phyloP scores from a whole-genome alignment of 37 sponge, comb jelly and placozoan genomes.

The Oscarella lobularis region DNA sequence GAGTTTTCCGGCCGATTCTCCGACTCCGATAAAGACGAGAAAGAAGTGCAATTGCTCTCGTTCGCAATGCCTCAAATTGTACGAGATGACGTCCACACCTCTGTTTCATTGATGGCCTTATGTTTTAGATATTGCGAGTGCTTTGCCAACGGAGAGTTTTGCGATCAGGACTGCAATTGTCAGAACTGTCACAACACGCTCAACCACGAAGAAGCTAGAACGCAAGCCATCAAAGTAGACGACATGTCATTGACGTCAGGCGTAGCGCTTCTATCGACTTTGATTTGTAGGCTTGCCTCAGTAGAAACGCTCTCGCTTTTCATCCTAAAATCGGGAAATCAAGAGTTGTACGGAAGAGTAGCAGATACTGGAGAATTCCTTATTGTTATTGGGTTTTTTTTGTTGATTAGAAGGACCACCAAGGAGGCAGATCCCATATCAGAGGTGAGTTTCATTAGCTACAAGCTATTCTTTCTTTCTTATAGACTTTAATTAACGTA shows the following conservation, averaged over 20 bases:
- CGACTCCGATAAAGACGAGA: conserved; percentile 57
- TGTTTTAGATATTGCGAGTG: conserved; percentile 83
- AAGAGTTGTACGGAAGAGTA: conserved; percentile 20
- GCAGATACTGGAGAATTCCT: no score
- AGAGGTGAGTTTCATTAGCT: background rate
- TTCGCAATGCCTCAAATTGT: conserved; percentile 91
- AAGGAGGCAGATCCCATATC: background rate
- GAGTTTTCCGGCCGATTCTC: background rate
- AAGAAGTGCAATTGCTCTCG: conserved; percentile 93
- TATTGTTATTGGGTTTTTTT: no score
- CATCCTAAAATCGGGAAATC: conserved; percentile 89
- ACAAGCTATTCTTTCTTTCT: no score
- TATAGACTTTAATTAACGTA: no score
- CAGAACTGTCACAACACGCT: conserved; percentile 86
- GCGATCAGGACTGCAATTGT: conserved; percentile 77
- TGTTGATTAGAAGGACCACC: no score
- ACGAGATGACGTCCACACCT: background rate
- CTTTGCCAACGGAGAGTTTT: conserved; percentile 98
- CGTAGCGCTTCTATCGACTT: no score
- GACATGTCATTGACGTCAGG: no score
- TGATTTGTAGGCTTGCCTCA: conserved; percentile 69
- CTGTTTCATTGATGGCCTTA: background rate
- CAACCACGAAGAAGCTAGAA: conserved; percentile 67
- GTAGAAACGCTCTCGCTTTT: conserved; percentile 89
- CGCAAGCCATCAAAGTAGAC: conserved; percentile 67